Percentiles rank a stretch among this genome's conserved stretches.
These are phyloP conservation scores for Borostomias antarcticus DNA, from an alignment of 2,797 vertebrate genomes.

Conservation along the genomic window DNA sequence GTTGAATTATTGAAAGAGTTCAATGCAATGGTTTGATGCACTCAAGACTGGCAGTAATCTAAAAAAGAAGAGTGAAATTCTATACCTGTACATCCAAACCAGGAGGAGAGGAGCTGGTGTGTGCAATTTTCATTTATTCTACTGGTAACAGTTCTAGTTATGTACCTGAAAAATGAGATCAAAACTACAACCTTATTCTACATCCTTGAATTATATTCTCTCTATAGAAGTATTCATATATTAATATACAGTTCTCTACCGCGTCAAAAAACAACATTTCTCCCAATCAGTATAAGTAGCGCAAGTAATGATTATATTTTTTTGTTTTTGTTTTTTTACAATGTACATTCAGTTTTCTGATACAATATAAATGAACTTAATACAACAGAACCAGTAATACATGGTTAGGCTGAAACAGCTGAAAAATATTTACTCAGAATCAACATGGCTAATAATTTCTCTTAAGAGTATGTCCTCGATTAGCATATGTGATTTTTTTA, in stretches of 20 bases:
- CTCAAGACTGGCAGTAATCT: slow-evolving; percentile 46
- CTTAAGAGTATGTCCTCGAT: slow-evolving; percentile 38
- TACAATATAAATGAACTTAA: slow-evolving; percentile 50
- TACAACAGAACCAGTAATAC: slow-evolving; percentile 46
- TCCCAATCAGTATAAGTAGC: slow-evolving; percentile 43
- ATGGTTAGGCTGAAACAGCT: slow-evolving; percentile 47
- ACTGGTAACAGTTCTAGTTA: slow-evolving; percentile 46
- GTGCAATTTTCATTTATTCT: slow-evolving; percentile 32
- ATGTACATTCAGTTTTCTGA: slow-evolving; percentile 66
- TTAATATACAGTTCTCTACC: slow-evolving; percentile 48
- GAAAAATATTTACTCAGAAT: slow-evolving; percentile 63
- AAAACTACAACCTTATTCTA: slow-evolving; percentile 39
- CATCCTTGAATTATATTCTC: slow-evolving; percentile 44
- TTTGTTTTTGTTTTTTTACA: slow-evolving; percentile 46
- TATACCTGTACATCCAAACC: slow-evolving; percentile 40
- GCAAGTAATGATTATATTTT: slow-evolving; percentile 46
- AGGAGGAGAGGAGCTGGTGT: slow-evolving; percentile 35
- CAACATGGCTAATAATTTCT: slow-evolving; percentile 30
- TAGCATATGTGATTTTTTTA: slow-evolving; percentile 19
- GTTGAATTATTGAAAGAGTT: slow-evolving; percentile 58
- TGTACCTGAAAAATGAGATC: slow-evolving; percentile 57
- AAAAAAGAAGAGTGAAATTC: slow-evolving; percentile 31
- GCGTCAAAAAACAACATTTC: slow-evolving; percentile 22
- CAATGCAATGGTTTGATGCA: slow-evolving; percentile 50
- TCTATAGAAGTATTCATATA: slow-evolving; percentile 49